Evolutionary conservation across 2,797 vertebrate species (phyloP).

Genomic region (Sitta carolinensis): DNA sequence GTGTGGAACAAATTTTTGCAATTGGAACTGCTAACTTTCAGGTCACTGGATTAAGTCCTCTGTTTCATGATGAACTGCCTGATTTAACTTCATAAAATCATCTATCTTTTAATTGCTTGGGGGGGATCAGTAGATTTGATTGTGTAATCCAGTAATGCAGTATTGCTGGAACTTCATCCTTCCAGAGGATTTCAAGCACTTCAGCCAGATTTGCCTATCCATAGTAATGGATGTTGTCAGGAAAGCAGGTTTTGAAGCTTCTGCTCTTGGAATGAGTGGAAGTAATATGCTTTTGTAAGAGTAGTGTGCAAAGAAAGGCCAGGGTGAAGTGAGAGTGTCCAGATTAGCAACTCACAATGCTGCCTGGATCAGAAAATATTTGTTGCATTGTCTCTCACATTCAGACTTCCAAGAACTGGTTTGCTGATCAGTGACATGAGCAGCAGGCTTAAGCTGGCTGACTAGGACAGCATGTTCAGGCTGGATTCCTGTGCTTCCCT

Average conservation of each 20-base stretch:
- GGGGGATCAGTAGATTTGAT: not conserved
- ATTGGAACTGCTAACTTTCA: not conserved
- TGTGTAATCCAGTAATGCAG: not conserved
- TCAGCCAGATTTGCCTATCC: not conserved
- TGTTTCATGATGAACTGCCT: not conserved
- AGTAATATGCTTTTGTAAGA: not conserved
- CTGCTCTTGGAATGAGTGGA: not conserved
- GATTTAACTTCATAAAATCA: not conserved
- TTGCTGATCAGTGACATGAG: not conserved
- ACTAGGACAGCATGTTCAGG: not conserved
- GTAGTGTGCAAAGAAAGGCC: not conserved
- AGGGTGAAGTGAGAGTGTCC: not conserved
- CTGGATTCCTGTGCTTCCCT: not conserved
- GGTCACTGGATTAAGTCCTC: not conserved
- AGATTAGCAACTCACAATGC: not conserved
- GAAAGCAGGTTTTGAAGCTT: not conserved
- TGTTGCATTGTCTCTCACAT: not conserved
- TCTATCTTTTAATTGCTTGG: not conserved
- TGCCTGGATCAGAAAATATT: not conserved
- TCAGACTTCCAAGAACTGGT: not conserved
- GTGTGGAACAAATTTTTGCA: not conserved
- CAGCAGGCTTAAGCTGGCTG: not conserved
- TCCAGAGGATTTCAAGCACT: not conserved
- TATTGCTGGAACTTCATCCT: not conserved
- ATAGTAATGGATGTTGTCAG: not conserved